These are phyloP conservation scores for Agrilus mali DNA, from an alignment of 2,888 invertebrate species.

Conservation along the genomic window DNA sequence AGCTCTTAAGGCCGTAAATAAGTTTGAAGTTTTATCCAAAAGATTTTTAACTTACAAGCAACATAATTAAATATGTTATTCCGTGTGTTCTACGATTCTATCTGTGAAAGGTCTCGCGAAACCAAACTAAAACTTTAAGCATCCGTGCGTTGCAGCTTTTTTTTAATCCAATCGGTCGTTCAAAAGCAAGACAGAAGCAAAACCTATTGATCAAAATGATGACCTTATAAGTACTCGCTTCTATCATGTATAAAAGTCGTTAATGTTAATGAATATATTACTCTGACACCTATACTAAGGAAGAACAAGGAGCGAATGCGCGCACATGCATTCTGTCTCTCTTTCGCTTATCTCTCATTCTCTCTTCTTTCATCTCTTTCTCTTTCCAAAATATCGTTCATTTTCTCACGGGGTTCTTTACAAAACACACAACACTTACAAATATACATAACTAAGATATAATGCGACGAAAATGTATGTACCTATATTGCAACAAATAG, in stretches of 20 bases:
- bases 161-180: slow-evolving; percentile 10
- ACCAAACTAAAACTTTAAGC: slow-evolving; percentile 24
- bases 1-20: too few relatives aligned
- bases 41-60: too few relatives aligned
- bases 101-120: slow-evolving; percentile 7
- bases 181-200: slow-evolving; percentile 18
- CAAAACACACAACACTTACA: too few relatives aligned
- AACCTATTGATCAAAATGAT: slow-evolving; percentile 15
- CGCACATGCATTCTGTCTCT: too few relatives aligned
- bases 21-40: too few relatives aligned
- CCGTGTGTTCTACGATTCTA: too few relatives aligned
- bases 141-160: slow-evolving; percentile 6
- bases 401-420: slow-evolving; percentile 2
- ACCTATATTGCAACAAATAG: too few relatives aligned
- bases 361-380: slow-evolving; percentile 3
- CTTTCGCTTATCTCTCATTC: slow-evolving; percentile 3
- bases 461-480: too few relatives aligned
- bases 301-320: slow-evolving; percentile 13
- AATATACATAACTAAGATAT: too few relatives aligned
- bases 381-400: slow-evolving; percentile 1
- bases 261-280: slow-evolving; percentile 27
- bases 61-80: too few relatives aligned
- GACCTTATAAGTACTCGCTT: slow-evolving; percentile 23
- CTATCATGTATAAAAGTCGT: slow-evolving; percentile 27
- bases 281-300: slow-evolving; percentile 26